A percentile compares a stretch with the other conserved stretches of the same genome.
Evolutionary conservation across 2,113 vertebrate genomes (phyloP).

Genomic region (Beaufortia kweichowensis): DNA sequence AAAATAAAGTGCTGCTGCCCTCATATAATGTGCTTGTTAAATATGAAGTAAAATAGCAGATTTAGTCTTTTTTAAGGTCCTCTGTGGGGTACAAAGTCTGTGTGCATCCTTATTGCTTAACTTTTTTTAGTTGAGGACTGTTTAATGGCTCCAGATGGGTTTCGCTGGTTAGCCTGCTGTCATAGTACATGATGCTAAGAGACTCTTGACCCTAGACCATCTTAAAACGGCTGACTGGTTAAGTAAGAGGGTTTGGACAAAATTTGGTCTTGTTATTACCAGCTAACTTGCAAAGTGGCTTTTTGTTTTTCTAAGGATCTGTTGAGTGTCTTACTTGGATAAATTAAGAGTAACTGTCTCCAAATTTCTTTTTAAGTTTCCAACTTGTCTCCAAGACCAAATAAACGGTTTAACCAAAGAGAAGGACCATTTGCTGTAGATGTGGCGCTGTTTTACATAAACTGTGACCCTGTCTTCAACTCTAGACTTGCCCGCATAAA

Average conservation of each 20-base stretch:
- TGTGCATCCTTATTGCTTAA: no score
- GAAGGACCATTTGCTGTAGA: conserved; percentile 35
- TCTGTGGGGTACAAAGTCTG: neutral
- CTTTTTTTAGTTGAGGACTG: neutral
- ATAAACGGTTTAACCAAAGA: neutral
- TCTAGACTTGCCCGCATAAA: conserved; percentile 45
- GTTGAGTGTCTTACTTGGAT: neutral
- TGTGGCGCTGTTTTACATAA: conserved; percentile 6
- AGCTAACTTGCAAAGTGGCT: no score
- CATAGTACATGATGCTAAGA: neutral
- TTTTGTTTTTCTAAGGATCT: no score
- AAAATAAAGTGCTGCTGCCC: neutral
- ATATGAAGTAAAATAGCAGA: neutral
- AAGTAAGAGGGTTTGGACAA: neutral
- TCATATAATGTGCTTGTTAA: neutral
- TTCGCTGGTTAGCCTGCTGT: neutral
- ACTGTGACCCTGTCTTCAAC: conserved; percentile 34
- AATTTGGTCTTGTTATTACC: no score
- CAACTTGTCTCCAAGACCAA: neutral
- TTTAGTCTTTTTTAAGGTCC: neutral
- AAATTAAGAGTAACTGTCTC: neutral
- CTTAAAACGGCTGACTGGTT: neutral
- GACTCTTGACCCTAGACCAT: neutral
- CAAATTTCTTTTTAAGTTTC: neutral
- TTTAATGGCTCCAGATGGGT: neutral